These are phyloP conservation scores for Camptogramma bilineatum DNA, from an alignment of 2,888 invertebrate species.

Conservation along the genomic window DNA sequence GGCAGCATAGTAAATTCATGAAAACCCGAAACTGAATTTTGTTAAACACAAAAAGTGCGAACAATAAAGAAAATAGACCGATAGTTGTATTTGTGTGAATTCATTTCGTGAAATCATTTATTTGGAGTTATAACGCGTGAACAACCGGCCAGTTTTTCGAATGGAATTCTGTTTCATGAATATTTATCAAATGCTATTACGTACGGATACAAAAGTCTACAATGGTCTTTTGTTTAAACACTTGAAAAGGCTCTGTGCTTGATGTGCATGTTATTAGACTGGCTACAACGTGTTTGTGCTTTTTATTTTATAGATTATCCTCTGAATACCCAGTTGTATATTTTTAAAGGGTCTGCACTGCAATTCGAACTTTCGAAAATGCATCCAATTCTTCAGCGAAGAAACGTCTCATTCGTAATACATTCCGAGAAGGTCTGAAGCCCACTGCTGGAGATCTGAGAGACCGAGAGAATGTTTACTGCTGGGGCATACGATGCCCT, in stretches of 20 bases:
- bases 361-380: too few relatives aligned
- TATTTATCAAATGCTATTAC: constrained; percentile 33
- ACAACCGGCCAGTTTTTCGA: constrained; percentile 20
- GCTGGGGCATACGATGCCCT: too few relatives aligned
- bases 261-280: too few relatives aligned
- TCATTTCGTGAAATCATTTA: constrained; percentile 11
- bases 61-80: constrained; percentile 30
- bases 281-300: too few relatives aligned
- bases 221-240: neutral
- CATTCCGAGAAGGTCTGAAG: too few relatives aligned
- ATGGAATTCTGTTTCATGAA: constrained; percentile 29
- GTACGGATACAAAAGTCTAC: constrained; percentile 10
- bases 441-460: too few relatives aligned
- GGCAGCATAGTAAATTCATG: constrained; percentile 19
- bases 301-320: too few relatives aligned
- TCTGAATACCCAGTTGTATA: too few relatives aligned
- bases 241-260: neutral
- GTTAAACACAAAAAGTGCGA: constrained; percentile 20
- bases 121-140: constrained; percentile 26
- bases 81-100: constrained; percentile 34
- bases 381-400: too few relatives aligned
- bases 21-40: constrained; percentile 18
- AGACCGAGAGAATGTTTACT: too few relatives aligned
- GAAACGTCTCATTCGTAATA: too few relatives aligned
- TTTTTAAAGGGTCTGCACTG: too few relatives aligned